Conservation (phyloP, 2,113 vertebrate genomes). For the Microcebus lehilahytsara region DNA sequence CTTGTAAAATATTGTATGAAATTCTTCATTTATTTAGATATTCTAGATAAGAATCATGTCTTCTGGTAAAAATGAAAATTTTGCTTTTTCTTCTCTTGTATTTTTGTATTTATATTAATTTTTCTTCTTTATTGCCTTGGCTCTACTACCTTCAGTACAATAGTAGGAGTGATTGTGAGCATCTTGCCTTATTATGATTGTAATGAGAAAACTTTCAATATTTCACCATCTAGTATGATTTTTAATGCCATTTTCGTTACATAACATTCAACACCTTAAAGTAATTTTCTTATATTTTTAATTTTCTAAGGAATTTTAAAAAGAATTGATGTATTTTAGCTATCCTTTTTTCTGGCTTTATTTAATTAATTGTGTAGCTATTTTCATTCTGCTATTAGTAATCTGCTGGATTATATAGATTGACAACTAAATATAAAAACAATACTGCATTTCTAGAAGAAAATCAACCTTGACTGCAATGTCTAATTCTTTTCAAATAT, state of each 20-base stretch:
- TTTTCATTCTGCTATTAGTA: not conserved
- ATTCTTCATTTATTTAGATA: not conserved
- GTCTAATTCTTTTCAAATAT: not conserved
- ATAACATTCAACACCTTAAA: not conserved
- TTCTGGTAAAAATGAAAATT: not conserved
- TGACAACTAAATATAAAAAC: not conserved
- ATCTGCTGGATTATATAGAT: not conserved
- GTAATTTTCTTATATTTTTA: not conserved
- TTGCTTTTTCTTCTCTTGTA: not conserved
- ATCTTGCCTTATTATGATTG: not conserved
- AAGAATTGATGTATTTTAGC: not conserved
- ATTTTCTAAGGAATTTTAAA: not conserved
- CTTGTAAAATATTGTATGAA: not conserved
- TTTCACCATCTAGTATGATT: not conserved
- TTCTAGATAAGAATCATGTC: not conserved
- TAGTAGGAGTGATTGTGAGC: not conserved
- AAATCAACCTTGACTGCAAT: not conserved
- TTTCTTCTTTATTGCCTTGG: not conserved
- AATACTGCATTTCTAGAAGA: not conserved
- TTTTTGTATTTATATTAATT: not conserved
- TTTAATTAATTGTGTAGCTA: not conserved
- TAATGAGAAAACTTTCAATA: not conserved
- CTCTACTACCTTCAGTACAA: not conserved
- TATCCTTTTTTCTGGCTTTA: not conserved
- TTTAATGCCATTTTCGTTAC: not conserved